A percentile compares a stretch with the other conserved stretches of the same genome.
Evolutionary conservation across 1,140 invertebrate genomes (phyloP).

Genomic region (Papilio glaucus): DNA sequence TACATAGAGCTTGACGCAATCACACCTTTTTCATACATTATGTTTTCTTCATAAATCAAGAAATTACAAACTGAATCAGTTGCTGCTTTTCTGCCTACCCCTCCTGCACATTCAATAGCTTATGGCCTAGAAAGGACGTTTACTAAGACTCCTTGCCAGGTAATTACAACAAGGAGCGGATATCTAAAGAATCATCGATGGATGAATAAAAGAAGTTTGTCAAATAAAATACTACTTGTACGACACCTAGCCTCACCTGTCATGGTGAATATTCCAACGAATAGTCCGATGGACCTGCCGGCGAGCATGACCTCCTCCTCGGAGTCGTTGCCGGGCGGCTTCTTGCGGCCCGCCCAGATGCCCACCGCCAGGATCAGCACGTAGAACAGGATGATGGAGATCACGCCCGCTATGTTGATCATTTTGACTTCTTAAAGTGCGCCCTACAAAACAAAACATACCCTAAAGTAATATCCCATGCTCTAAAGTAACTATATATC

Average conservation of each 20-base stretch:
- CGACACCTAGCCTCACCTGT: constrained; percentile 87
- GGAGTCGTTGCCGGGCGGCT: constrained; percentile 91
- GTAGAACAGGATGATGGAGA: constrained; percentile 97
- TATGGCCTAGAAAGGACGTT: too few species aligned
- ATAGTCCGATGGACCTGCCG: constrained; percentile 96
- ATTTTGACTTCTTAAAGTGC: constrained; percentile 83
- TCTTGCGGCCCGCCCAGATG: constrained; percentile 97
- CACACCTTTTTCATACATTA: too few species aligned
- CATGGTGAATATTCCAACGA: constrained; percentile 99
- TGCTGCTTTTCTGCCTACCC: too few species aligned
- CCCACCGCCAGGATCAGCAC: constrained; percentile 95
- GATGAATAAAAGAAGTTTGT: too few species aligned
- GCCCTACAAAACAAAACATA: constrained; percentile 23
- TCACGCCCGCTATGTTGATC: constrained; percentile 95
- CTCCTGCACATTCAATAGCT: too few species aligned
- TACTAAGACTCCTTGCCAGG: too few species aligned
- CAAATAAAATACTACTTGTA: too few species aligned
- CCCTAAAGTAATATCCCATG: background rate
- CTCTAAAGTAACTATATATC: background rate
- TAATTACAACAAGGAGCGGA: too few species aligned
- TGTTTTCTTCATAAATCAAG: too few species aligned
- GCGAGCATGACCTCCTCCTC: constrained; percentile 99
- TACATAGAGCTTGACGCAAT: too few species aligned
- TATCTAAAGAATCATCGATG: too few species aligned
- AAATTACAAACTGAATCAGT: too few species aligned